phyloP scores from a whole-genome alignment of 2,888 invertebrate species.

The Acanthacorydalis orientalis region DNA sequence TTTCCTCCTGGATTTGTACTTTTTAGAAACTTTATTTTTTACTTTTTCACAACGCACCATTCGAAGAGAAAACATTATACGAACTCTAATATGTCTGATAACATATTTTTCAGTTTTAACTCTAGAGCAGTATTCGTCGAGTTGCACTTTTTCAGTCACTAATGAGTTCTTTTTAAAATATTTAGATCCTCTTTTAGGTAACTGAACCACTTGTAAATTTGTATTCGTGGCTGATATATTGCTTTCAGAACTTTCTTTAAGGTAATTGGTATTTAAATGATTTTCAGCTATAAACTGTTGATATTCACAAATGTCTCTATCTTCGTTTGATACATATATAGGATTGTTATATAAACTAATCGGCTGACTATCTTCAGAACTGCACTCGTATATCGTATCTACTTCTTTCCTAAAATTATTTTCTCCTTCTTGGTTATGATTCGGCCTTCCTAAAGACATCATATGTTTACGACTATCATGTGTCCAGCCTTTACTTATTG shows the following conservation, averaged over 20 bases:
- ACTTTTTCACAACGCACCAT: constrained; percentile 35
- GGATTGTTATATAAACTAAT: constrained; percentile 24
- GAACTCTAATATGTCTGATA: constrained; percentile 43
- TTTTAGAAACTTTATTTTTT: neutral
- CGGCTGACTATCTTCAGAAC: constrained; percentile 19
- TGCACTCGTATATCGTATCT: constrained; percentile 24
- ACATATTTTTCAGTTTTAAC: constrained; percentile 37
- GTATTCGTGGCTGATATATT: too few relatives aligned
- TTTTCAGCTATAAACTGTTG: neutral
- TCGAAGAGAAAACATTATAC: constrained; percentile 48
- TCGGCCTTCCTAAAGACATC: constrained; percentile 14
- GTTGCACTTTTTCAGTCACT: neutral
- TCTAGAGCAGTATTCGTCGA: constrained; percentile 8
- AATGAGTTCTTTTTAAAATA: too few relatives aligned
- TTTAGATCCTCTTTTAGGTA: too few relatives aligned
- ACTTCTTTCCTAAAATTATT: constrained; percentile 13
- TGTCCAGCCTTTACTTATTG: constrained; percentile 28
- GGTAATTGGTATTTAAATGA: constrained; percentile 1
- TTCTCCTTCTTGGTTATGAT: neutral
- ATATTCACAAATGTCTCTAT: neutral
- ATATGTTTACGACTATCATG: constrained; percentile 22
- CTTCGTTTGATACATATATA: constrained; percentile 16
- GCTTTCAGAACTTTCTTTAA: neutral
- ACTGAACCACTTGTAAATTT: neutral
- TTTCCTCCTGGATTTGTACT: neutral